Conservation (phyloP, 2,113 vertebrate genomes). For the Microtus ochrogaster region DNA sequence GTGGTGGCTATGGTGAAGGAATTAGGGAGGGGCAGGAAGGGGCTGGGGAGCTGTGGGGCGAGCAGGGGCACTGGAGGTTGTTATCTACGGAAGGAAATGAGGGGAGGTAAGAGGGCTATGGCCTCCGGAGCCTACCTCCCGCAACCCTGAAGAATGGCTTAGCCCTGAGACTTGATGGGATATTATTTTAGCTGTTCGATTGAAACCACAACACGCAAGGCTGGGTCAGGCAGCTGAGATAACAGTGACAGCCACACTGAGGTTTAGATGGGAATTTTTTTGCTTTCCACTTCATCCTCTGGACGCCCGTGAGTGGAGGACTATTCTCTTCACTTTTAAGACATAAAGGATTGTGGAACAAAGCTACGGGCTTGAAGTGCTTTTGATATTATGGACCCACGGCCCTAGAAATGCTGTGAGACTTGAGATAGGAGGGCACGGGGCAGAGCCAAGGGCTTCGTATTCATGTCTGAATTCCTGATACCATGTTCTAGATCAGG, state of each 20-base stretch:
- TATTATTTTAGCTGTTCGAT: constrained; percentile 79
- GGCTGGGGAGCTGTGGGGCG: not conserved
- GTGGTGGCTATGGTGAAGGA: not conserved
- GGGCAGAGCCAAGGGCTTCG: not conserved
- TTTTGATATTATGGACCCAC: not conserved
- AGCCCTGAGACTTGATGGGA: constrained; percentile 24
- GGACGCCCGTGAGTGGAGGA: not conserved
- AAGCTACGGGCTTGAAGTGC: accelerated
- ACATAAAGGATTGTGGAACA: not conserved
- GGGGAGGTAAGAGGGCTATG: not conserved
- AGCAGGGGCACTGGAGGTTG: not conserved
- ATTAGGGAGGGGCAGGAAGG: not conserved
- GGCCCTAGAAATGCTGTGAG: not conserved
- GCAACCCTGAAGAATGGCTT: not conserved
- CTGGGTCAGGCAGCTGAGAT: constrained; percentile 72
- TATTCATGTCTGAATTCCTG: not conserved
- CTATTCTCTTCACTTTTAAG: not conserved
- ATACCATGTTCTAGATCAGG: too few relatives aligned
- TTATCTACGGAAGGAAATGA: not conserved
- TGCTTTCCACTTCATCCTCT: not conserved
- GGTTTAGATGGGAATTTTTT: not conserved
- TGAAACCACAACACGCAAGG: not conserved
- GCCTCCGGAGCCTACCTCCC: not conserved
- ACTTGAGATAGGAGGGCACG: not conserved
- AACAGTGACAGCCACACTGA: not conserved